Base-by-base conservation (phyloP, 1,140 invertebrate species). In the Hermetia illucens region DNA sequence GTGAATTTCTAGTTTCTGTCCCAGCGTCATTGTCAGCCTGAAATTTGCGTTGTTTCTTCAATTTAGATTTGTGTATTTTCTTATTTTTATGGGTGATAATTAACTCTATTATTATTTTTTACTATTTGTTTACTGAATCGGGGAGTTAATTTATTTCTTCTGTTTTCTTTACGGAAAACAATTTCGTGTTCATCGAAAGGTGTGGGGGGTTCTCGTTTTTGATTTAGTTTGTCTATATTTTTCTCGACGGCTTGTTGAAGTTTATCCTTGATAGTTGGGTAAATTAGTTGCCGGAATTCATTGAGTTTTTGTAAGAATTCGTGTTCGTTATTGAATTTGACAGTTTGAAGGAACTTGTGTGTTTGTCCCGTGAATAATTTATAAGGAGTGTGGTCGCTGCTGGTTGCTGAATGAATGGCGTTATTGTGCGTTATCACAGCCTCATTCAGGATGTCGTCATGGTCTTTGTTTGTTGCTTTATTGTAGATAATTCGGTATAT, bases 351-450 rank as follows among this genome's bases (percentile, higher is more conserved):
- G 22, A 36, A 25, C 17, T 35, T 33, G 10, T 33, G 21, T 18
- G 29, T 31, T 33, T 24, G 27, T 4, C 31, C 33, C 9, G 22
- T 21, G 13, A 39, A 34, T 12, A 38, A 17, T 35, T 38, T 29
- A 12, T 29, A 41, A 9, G 39, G 39, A 8, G 42, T 42, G 10
- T 41, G 22, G 22, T 39, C 40, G n/a, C n/a, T n/a, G n/a, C n/a
- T 43, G 25, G 47, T 53, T 10, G 30, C 29, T 0, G 34, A 39
- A 37, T 50, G 47, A 31, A 41, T 45, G 13, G 36, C 24, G 20
- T 45, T 45, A 19, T 41, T 45, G 25, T 45, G 43, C 4, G 38
- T 44, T 8, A 44, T 41, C 13, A 44, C 21, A 9, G 44, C 32
- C 31, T 45, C 44, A 2, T 12, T 16, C 22, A 45, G n/a, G 6